Conservation (phyloP, 2,888 invertebrate species). For the Drosophila infuscata region DNA sequence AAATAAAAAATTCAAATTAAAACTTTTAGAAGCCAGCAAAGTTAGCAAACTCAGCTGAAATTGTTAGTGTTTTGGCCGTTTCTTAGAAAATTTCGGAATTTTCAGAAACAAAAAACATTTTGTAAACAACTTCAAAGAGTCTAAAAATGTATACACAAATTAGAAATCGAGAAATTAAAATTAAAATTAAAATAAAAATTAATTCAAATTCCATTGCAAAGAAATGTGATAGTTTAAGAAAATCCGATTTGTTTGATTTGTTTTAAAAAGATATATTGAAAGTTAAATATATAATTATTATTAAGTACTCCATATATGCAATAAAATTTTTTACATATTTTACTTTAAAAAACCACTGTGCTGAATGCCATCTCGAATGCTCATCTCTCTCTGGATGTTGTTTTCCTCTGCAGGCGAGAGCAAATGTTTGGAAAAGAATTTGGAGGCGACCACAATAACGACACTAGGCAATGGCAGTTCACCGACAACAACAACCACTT, state of each 20-base stretch:
- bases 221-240: not conserved
- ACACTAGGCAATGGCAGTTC: slow-evolving; percentile 73
- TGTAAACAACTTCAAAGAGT: not conserved
- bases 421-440: slow-evolving; percentile 84
- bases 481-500: slow-evolving; percentile 70
- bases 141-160: not conserved
- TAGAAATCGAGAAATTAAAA: not conserved
- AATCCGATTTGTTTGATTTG: too few species aligned
- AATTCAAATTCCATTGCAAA: not conserved
- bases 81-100: not conserved
- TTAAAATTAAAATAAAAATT: not conserved
- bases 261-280: too few species aligned
- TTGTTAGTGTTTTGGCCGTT: not conserved
- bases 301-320: too few species aligned
- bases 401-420: slow-evolving; percentile 74
- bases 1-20: not conserved
- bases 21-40: not conserved
- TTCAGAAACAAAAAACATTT: not conserved
- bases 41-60: too few species aligned
- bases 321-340: not conserved
- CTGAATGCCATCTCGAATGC: not conserved
- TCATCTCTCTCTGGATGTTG: slow-evolving; percentile 10
- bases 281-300: too few species aligned
- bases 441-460: slow-evolving; percentile 73
- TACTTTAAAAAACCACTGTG: not conserved